A percentile compares a stretch with the other conserved stretches of the same genome.
Evolutionary conservation across 2,797 vertebrate genomes (phyloP).

Genomic region (Sebastes baramenuke): DNA sequence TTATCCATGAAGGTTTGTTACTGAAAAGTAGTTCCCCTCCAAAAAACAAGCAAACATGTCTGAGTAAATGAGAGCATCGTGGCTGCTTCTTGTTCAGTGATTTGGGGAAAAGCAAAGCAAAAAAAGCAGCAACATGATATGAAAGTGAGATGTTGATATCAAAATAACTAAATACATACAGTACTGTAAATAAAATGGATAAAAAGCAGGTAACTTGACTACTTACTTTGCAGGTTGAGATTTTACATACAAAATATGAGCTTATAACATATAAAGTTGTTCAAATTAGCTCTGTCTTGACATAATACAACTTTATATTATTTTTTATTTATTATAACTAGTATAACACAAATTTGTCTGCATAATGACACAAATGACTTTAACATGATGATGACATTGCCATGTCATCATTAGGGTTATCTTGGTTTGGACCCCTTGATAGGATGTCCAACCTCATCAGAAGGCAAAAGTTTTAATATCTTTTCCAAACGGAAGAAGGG

Average conservation of each 20-base stretch:
- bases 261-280: not conserved
- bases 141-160: not conserved
- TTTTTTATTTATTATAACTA: not conserved
- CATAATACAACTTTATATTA: not conserved
- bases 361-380: not conserved
- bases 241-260: not conserved
- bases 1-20: constrained; percentile 20
- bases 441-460: not conserved
- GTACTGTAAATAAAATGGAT: not conserved
- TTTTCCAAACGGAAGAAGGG: not conserved
- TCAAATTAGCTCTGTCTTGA: not conserved
- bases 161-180: not conserved
- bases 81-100: not conserved
- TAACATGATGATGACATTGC: not conserved
- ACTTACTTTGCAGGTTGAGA: not conserved
- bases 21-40: not conserved
- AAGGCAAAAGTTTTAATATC: not conserved
- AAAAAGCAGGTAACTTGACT: not conserved
- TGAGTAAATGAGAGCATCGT: not conserved
- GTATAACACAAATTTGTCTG: not conserved
- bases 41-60: not conserved
- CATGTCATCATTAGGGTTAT: not conserved
- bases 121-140: not conserved
- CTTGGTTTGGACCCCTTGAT: not conserved
- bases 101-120: not conserved